Conservation (phyloP, 2,888 invertebrate species). For the Ormyrus pomaceus region DNA sequence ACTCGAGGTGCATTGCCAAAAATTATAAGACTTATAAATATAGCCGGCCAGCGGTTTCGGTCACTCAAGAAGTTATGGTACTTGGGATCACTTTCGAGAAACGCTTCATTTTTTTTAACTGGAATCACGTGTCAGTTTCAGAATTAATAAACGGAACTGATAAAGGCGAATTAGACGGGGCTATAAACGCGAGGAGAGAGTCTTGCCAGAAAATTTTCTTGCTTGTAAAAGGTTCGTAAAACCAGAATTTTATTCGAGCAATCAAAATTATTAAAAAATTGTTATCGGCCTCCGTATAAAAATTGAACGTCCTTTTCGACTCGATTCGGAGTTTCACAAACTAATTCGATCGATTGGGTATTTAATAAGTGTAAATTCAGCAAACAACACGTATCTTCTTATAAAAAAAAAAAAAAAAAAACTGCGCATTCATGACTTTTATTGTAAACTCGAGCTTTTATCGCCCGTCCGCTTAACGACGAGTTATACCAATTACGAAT, state of each 20-base stretch:
- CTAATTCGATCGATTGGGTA: neutral
- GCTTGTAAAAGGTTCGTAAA: neutral
- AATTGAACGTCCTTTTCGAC: neutral
- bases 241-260: neutral
- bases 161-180: conserved; percentile 26
- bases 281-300: neutral
- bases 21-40: conserved; percentile 7
- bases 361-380: neutral
- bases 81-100: conserved; percentile 23
- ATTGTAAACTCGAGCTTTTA: neutral
- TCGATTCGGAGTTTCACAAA: too few relatives aligned
- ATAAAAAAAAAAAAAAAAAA: neutral
- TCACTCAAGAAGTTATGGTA: conserved; percentile 17
- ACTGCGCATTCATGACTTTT: neutral
- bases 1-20: neutral
- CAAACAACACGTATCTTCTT: neutral
- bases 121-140: conserved; percentile 36
- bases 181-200: neutral
- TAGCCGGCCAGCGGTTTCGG: neutral
- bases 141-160: conserved; percentile 19
- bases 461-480: too few relatives aligned
- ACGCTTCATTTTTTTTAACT: conserved; percentile 41
- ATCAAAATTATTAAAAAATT: neutral
- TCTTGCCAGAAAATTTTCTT: neutral
- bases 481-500: too few relatives aligned